These are phyloP conservation scores for Pangasius macronema DNA, from an alignment of 2,797 vertebrate species.

Conservation along the genomic window DNA sequence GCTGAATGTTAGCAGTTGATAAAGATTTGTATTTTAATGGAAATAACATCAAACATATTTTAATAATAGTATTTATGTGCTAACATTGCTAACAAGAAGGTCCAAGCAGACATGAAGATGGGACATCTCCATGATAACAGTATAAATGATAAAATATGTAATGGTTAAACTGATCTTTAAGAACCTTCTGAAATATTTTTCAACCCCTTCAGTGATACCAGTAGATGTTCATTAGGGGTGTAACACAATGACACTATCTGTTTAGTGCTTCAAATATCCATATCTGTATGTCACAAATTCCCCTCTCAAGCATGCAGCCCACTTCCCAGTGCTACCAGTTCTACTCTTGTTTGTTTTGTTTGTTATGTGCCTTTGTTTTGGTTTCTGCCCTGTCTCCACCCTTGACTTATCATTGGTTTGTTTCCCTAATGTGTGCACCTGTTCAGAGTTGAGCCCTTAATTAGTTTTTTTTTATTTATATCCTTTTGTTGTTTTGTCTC, in stretches of 20 bases:
- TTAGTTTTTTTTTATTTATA: not conserved
- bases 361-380: not conserved
- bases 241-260: not conserved
- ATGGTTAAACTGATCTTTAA: not conserved
- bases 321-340: not conserved
- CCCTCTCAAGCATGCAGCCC: not conserved
- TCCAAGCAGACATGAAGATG: not conserved
- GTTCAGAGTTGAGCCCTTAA: not conserved
- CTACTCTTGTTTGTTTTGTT: not conserved
- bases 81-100: not conserved
- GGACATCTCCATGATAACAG: not conserved
- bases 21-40: not conserved
- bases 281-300: not conserved
- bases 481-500: not conserved
- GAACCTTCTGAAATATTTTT: not conserved
- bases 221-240: not conserved
- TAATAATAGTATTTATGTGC: not conserved
- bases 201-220: not conserved
- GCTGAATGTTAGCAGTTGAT: conserved; percentile 2
- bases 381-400: not conserved
- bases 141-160: not conserved
- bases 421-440: not conserved
- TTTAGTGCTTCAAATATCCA: not conserved
- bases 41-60: not conserved
- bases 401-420: not conserved